These are phyloP conservation scores for Parapristionchus giblindavisi DNA, from an alignment of 2,888 invertebrate genomes.

Conservation along the genomic window DNA sequence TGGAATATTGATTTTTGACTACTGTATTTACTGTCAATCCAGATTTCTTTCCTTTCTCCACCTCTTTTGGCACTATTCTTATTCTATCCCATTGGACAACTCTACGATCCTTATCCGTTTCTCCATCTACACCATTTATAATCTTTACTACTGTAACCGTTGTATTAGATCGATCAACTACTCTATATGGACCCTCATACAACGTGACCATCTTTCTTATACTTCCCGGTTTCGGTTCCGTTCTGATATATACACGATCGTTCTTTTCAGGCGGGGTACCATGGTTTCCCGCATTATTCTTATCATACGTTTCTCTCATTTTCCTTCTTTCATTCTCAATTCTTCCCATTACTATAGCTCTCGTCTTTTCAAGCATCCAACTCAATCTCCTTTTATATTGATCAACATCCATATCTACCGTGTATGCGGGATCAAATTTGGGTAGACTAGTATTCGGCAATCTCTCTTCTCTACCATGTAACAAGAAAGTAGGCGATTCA, in stretches of 20 bases:
- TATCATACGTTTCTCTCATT: background rate
- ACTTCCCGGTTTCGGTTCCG: background rate
- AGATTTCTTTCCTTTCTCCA: background rate
- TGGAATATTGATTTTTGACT: no score
- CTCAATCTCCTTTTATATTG: background rate
- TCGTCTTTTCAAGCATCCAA: background rate
- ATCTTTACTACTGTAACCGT: background rate
- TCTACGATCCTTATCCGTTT: background rate
- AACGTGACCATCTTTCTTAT: background rate
- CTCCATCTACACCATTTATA: background rate
- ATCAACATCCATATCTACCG: constrained; percentile 5
- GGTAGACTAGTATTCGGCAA: background rate
- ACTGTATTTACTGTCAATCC: no score
- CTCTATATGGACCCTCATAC: constrained; percentile 12
- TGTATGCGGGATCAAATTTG: background rate
- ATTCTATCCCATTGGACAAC: constrained; percentile 1
- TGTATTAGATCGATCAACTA: background rate
- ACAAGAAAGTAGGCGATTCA: background rate
- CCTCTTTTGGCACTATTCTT: background rate
- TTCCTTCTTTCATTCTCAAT: background rate
- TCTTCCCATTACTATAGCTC: background rate
- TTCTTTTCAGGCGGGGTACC: background rate
- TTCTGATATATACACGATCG: constrained; percentile 3
- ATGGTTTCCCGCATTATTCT: background rate
- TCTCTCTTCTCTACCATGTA: constrained; percentile 10